Percentiles rank a stretch among this genome's conserved stretches.
Conservation (phyloP, 2,888 invertebrate genomes). For the Protula sp. region DNA sequence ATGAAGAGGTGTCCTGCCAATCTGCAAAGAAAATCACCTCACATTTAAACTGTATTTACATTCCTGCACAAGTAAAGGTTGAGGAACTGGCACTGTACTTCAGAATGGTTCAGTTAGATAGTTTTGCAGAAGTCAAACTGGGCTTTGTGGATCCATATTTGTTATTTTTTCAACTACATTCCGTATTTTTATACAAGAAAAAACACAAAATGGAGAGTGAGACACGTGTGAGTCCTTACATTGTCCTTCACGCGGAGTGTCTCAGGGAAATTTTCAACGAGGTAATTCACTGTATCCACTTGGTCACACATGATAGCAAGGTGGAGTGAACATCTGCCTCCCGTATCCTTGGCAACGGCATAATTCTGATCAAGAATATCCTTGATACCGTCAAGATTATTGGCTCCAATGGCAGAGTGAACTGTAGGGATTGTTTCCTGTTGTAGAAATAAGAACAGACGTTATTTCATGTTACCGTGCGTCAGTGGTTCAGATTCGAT, state of each 20-base stretch:
- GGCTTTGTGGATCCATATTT: no score
- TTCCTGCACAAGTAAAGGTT: no score
- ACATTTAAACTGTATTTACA: no score
- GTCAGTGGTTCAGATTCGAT: no score
- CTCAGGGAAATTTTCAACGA: neutral
- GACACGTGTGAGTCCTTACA: neutral
- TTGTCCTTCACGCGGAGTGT: neutral
- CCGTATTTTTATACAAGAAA: no score
- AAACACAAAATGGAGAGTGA: no score
- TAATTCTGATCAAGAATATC: neutral
- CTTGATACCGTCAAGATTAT: neutral
- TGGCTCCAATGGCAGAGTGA: neutral
- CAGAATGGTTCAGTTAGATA: no score
- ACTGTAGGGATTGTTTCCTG: neutral
- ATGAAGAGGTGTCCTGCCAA: neutral
- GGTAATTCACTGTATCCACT: neutral
- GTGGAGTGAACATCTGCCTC: neutral
- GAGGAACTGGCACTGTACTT: no score
- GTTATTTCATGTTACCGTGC: no score
- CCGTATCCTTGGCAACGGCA: neutral
- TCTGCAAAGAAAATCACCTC: neutral
- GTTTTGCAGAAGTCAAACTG: no score
- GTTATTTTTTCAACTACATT: no score
- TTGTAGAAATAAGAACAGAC: no score
- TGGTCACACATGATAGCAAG: neutral